Evolutionary conservation across 2,888 invertebrate genomes (phyloP), one percentile per base, ranked within the genome.

Genomic region (Eristalis intricaria): DNA sequence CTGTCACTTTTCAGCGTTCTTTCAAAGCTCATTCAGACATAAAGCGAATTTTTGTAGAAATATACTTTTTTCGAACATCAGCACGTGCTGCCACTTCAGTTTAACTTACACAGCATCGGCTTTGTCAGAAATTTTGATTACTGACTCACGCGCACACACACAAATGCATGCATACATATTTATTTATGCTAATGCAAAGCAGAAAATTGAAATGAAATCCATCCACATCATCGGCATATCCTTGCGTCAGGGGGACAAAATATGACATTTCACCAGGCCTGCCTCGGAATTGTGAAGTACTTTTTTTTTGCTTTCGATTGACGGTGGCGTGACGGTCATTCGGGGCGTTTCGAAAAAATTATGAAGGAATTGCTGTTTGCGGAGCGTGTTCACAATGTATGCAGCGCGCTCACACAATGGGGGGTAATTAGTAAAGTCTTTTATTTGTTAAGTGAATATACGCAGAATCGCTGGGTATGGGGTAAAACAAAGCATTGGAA

Each of bases 391-490:
- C 74, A 68, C 35, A 69, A 26, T 32, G 38, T 22, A 75, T 15
- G 70, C 63, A 40, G 43, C 69, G 66, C 56, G 61, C 66, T 78
- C 58, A 71, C 74, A 66, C 86, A 86, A 79, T 86, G 78, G 86
- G 86, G 86, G 74, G 86, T 83, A 86, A 86, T 86, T 86, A 86
- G 83, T 69, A 75, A 78, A 86, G 75, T 75, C 78, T 74, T 79
- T 79, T 64, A 43, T 71, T 80, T 80, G 70, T 61, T 74, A 85
- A 81, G 73, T 81, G 81, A 81, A 80, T 71, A 68, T 22, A 50
- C 38, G 15, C 15, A 68, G 19, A 19, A 8, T 50, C 50, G 19
- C 19, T 50, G 50, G 50, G 50, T n/a, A 11, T 29, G 2, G 35
- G 56, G 23, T 22, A 22, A 35, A 80, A 80, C 71, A 84, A 84